A percentile compares a stretch with the other conserved stretches of the same genome.
Evolutionary conservation across 1,140 invertebrate genomes (phyloP).

Genomic region (Drosophila subobscura): DNA sequence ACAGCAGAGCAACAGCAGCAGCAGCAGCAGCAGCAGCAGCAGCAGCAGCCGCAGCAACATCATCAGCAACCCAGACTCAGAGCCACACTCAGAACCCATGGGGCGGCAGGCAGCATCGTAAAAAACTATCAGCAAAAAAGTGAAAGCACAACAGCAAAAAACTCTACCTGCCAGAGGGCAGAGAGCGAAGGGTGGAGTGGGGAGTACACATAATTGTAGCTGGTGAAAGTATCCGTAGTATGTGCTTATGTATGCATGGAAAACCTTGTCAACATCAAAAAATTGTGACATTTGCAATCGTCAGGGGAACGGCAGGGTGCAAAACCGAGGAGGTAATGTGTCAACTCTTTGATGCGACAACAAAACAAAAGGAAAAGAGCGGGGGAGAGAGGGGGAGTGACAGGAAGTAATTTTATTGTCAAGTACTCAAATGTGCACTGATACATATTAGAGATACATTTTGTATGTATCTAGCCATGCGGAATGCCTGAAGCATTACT

Average conservation of each 20-base stretch:
- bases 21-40: conserved; percentile 11
- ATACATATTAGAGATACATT: no score
- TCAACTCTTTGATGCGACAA: conserved; percentile 21
- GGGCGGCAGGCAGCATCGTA: conserved; percentile 10
- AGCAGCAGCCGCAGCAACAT: conserved; percentile 1
- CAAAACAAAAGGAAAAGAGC: not conserved
- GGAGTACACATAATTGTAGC: no score
- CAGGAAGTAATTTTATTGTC: not conserved
- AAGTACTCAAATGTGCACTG: not conserved
- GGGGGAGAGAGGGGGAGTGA: no score
- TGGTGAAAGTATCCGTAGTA: conserved; percentile 2
- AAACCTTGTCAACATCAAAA: conserved; percentile 53
- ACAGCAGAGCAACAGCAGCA: conserved; percentile 18
- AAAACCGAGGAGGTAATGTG: not conserved
- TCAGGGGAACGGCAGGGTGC: conserved; percentile 23
- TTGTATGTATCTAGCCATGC: no score
- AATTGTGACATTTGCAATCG: conserved; percentile 44
- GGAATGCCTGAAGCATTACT: no score
- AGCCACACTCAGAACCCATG: conserved; percentile 13
- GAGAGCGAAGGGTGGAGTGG: no score
- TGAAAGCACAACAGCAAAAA: conserved; percentile 36
- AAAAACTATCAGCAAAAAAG: conserved; percentile 44
- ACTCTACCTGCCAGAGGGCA: conserved; percentile 7
- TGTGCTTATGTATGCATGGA: conserved; percentile 39
- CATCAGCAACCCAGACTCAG: conserved; percentile 37